Evolutionary conservation across 2,113 vertebrate genomes (phyloP).

Genomic region (Okapia johnstoni): DNA sequence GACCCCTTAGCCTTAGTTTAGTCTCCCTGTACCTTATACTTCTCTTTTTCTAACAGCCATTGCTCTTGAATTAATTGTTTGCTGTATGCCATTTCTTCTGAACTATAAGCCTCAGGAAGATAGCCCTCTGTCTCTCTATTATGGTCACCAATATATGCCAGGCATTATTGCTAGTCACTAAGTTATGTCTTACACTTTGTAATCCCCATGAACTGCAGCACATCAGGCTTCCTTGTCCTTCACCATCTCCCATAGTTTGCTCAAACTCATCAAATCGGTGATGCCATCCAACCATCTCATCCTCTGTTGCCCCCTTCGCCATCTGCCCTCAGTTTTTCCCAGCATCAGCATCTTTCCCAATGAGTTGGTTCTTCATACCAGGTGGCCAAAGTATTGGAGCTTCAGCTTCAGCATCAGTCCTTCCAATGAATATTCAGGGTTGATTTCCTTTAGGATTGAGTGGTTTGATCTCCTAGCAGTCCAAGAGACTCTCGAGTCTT

Average conservation of each 20-base stretch:
- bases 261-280: background rate
- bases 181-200: background rate
- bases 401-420: background rate
- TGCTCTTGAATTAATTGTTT: background rate
- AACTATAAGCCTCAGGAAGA: background rate
- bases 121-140: background rate
- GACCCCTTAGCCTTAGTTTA: background rate
- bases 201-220: background rate
- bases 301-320: background rate
- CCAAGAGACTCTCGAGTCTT: background rate
- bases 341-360: background rate
- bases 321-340: background rate
- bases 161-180: background rate
- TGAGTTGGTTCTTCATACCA: background rate
- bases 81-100: background rate
- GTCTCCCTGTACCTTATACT: background rate
- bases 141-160: background rate
- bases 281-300: background rate
- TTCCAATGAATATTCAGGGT: background rate
- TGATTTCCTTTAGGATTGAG: background rate
- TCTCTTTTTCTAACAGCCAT: background rate
- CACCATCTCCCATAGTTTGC: background rate
- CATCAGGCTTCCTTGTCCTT: background rate
- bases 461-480: background rate
- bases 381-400: background rate